A percentile compares a stretch with the other conserved stretches of the same genome.
These are phyloP conservation scores for Chlamydotis undulata DNA, from an alignment of 2,113 vertebrate genomes.

Conservation along the genomic window DNA sequence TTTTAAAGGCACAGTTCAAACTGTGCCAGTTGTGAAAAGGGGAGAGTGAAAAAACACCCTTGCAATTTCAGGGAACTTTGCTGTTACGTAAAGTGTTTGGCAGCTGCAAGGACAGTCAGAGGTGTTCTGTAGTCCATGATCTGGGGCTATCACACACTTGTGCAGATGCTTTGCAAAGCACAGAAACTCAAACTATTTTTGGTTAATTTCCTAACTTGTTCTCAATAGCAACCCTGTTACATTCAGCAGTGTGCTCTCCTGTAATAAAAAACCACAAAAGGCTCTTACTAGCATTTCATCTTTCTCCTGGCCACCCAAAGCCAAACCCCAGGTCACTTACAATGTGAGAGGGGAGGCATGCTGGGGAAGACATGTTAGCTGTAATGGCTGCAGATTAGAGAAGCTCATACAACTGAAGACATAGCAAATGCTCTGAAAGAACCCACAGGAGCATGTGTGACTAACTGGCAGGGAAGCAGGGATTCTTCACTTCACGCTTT, in stretches of 20 bases:
- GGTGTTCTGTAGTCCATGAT: not conserved
- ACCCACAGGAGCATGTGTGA: not conserved
- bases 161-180: not conserved
- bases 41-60: not conserved
- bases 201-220: not conserved
- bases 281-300: not conserved
- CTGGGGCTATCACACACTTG: not conserved
- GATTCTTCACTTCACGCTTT: not conserved
- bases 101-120: slow-evolving; percentile 1
- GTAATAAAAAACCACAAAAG: not conserved
- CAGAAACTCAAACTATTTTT: not conserved
- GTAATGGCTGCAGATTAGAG: not conserved
- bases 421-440: not conserved
- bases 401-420: not conserved
- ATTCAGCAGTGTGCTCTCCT: not conserved
- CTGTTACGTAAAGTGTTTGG: slow-evolving; percentile 17
- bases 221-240: not conserved
- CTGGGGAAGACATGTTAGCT: not conserved
- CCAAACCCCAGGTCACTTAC: not conserved
- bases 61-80: not conserved
- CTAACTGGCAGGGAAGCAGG: not conserved
- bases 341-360: not conserved
- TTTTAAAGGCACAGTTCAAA: slow-evolving; percentile 24
- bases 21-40: not conserved
- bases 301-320: not conserved